Conservation (phyloP, 2,888 invertebrate species). For the Subacronicta megacephala region DNA sequence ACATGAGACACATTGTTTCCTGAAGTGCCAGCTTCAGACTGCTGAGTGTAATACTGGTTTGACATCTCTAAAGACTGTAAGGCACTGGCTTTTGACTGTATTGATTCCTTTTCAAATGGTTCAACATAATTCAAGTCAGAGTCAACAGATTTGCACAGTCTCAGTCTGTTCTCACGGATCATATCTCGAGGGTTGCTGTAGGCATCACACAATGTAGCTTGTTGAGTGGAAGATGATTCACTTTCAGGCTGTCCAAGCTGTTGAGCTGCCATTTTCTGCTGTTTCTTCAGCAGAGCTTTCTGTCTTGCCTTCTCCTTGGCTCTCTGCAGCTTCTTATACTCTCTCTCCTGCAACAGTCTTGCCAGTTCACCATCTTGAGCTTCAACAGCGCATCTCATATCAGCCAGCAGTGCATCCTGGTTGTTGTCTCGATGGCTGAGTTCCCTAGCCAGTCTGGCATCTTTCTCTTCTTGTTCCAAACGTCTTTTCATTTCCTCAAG, state of each 20-base stretch:
- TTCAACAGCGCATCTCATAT: conserved; percentile 86
- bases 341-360: conserved; percentile 81
- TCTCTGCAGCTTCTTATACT: conserved; percentile 84
- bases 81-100: conserved; percentile 86
- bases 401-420: conserved; percentile 78
- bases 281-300: conserved; percentile 84
- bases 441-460: conserved; percentile 80
- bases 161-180: conserved; percentile 77
- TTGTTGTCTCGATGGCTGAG: conserved; percentile 79
- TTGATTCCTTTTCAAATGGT: conserved; percentile 86
- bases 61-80: conserved; percentile 81
- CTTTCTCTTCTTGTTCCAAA: conserved; percentile 83
- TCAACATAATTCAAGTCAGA: conserved; percentile 86
- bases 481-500: conserved; percentile 80
- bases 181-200: conserved; percentile 85
- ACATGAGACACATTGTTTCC: conserved; percentile 69
- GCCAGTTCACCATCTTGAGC: conserved; percentile 86
- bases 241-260: conserved; percentile 46
- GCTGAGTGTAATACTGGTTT: conserved; percentile 76
- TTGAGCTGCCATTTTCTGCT: conserved; percentile 75
- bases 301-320: conserved; percentile 86
- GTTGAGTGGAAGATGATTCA: conserved; percentile 56
- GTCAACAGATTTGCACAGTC: conserved; percentile 85
- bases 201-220: conserved; percentile 82
- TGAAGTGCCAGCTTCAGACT: conserved; percentile 70